phyloP scores from a whole-genome alignment of 2,113 vertebrate species.

The Rhinogobius similis region DNA sequence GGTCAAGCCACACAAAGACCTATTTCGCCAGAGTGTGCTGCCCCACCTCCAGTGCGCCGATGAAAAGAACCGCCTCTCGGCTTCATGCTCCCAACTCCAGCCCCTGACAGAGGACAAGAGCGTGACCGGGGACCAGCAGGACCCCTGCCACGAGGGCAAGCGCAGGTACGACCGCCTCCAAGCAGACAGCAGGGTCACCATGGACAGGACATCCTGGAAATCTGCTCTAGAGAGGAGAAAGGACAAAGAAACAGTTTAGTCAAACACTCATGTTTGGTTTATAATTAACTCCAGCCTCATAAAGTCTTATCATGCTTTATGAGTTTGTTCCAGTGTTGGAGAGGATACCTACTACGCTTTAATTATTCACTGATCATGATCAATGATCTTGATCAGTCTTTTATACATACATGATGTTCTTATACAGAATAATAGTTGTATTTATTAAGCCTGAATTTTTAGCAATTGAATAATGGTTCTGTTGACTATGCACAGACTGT shows the following conservation, averaged over 20 bases:
- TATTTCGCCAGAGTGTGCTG: conserved; percentile 77
- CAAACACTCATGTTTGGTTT: conserved; percentile 13
- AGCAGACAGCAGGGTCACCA: too few species aligned
- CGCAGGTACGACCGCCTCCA: conserved; percentile 38
- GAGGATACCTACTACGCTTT: background rate
- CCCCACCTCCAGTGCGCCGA: conserved; percentile 70
- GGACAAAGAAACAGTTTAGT: conserved; percentile 3
- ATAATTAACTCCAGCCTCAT: conserved; percentile 51
- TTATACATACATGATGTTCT: too few species aligned
- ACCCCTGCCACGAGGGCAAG: conserved; percentile 45
- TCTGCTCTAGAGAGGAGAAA: too few species aligned
- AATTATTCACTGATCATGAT: too few species aligned
- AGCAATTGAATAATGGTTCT: too few species aligned
- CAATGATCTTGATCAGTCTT: too few species aligned
- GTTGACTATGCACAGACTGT: too few species aligned
- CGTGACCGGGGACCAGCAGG: too few species aligned
- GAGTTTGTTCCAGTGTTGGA: background rate
- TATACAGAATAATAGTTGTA: too few species aligned
- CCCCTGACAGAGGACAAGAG: conserved; percentile 55
- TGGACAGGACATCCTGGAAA: too few species aligned
- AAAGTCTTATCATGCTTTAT: conserved; percentile 16
- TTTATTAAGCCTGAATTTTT: too few species aligned
- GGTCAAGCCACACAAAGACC: conserved; percentile 61
- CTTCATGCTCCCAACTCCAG: conserved; percentile 74
- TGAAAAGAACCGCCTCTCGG: conserved; percentile 61